Base-by-base conservation (phyloP, 2,113 vertebrate genomes). In the Triplophysa siluroides region DNA sequence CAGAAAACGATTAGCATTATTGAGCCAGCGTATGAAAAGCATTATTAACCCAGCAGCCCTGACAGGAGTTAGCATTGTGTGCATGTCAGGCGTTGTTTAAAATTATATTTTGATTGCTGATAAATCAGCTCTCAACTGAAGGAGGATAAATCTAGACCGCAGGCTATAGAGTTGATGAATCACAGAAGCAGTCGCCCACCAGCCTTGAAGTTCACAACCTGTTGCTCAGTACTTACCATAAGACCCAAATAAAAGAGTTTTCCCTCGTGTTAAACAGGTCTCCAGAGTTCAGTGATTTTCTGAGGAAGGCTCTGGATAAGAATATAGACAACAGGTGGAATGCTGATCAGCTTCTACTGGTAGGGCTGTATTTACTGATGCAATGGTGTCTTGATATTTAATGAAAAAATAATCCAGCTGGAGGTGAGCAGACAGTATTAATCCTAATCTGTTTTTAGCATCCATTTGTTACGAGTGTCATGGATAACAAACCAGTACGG, bases 251-350 rank as follows among this genome's bases (percentile, higher is more conserved):
- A 21, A 41, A 38, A 52, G 23, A 33, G 9, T 38, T n/a, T 78
- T 43, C n/a, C 26, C 43, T n/a, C 66, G 54, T 80, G 69, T 33
- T 81, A 68, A 78, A 43, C 89, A 99, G 98, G 98, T 98, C 98
- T 68, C 89, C 93, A 60, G 94, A 98, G 88, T 99, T 99, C 90
- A 98, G 89, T 65, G 96, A 99, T 83, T 99, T 99, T 86, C 90
- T 99, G 86, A 95, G 93, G 84, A 98, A 95, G 88, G 93, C 96
- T 41, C 91, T 99, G 81, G 98, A 99, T 88, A 99, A 99, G 92
- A 99, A 98, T 87, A 92, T 98, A 79, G 98, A 99, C 93, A 93
- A 94, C 47, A 94, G 97, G 68, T 99, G 96, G 95, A 91, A 78
- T 6, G 84, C 94, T 21, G 64, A 87, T 68, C 96, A 99, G 2